These are phyloP conservation scores for Dendrolimus houi DNA, from an alignment of 2,888 invertebrate species.

Conservation along the genomic window DNA sequence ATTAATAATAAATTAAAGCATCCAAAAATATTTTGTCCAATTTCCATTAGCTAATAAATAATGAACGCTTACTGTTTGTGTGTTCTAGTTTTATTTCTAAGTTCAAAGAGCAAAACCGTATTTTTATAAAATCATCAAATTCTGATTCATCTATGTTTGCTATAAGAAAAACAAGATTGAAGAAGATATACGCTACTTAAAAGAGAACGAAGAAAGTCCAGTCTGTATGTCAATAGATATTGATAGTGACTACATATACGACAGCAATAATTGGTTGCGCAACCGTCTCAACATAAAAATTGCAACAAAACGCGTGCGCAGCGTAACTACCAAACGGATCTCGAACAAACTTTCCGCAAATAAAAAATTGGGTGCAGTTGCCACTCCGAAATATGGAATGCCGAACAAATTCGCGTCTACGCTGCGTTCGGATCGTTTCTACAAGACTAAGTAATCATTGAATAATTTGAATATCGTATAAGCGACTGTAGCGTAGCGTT, in stretches of 20 bases:
- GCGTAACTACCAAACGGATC: conserved; percentile 22
- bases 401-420: conserved; percentile 2
- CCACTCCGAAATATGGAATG: conserved; percentile 5
- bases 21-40: background rate
- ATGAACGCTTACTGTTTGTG: too few relatives aligned
- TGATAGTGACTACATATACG: conserved; percentile 13
- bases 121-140: too few relatives aligned
- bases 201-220: too few relatives aligned
- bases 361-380: conserved; percentile 9
- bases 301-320: conserved; percentile 34
- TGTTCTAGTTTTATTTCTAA: too few relatives aligned
- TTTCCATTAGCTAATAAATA: too few relatives aligned
- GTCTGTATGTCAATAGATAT: too few relatives aligned
- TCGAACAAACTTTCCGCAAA: conserved; percentile 11
- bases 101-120: too few relatives aligned
- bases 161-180: too few relatives aligned
- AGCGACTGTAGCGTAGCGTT: conserved; percentile 45
- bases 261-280: conserved; percentile 53
- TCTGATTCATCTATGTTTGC: too few relatives aligned
- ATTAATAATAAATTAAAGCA: conserved; percentile 5
- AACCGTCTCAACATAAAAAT: conserved; percentile 39
- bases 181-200: too few relatives aligned
- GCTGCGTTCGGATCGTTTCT: conserved; percentile 11
- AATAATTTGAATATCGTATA: conserved; percentile 53
- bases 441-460: conserved; percentile 36